Percentiles rank a stretch among this genome's conserved stretches.
Evolutionary conservation across 1,140 invertebrate genomes (phyloP).

Genomic region (Laodelphax striatellus): DNA sequence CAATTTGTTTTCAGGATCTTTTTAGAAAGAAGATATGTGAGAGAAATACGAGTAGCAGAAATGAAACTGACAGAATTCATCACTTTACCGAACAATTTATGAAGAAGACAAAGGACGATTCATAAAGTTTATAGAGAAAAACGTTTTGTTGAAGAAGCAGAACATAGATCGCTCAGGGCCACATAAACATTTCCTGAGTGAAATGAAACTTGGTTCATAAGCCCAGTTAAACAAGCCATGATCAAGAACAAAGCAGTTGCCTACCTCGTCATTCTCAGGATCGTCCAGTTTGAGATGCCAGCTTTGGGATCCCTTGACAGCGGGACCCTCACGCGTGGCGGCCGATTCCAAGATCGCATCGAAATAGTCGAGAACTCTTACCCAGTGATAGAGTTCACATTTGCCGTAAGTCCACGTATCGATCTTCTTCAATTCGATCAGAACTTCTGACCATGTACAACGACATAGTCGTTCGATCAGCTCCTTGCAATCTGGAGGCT

Average conservation of each 20-base stretch:
- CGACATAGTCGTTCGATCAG: conserved; percentile 66
- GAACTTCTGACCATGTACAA: conserved; percentile 56
- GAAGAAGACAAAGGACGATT: too few relatives aligned
- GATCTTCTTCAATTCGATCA: conserved; percentile 59
- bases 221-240: background rate
- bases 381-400: conserved; percentile 86
- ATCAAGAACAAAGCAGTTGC: conserved; percentile 7
- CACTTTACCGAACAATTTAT: too few relatives aligned
- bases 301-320: conserved; percentile 34
- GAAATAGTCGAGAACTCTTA: conserved; percentile 74
- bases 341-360: conserved; percentile 71
- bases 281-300: conserved; percentile 72
- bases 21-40: too few relatives aligned
- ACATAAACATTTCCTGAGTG: too few relatives aligned
- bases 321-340: conserved; percentile 40
- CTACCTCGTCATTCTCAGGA: conserved; percentile 49
- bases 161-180: too few relatives aligned
- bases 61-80: too few relatives aligned
- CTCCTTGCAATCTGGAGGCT: conserved; percentile 70
- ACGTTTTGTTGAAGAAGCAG: too few relatives aligned
- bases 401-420: conserved; percentile 84
- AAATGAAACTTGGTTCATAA: background rate
- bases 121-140: too few relatives aligned
- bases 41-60: too few relatives aligned
- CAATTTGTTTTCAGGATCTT: too few relatives aligned